phyloP scores from a whole-genome alignment of 2,797 vertebrate species.

The Sphenodon punctatus region DNA sequence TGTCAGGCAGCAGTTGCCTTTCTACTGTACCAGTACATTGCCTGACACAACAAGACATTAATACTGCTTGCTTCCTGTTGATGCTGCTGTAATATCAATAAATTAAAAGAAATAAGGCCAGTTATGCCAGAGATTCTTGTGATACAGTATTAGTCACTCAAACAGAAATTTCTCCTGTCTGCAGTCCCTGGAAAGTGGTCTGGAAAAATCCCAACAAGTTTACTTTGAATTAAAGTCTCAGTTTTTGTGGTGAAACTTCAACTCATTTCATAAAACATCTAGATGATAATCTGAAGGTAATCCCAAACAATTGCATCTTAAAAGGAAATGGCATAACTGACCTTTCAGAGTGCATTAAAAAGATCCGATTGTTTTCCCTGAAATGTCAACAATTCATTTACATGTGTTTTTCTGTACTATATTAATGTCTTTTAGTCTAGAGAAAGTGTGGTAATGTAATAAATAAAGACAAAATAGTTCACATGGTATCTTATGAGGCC shows the following conservation, averaged over 20 bases:
- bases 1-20: too few species aligned
- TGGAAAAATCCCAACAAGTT: not conserved
- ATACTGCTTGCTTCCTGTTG: not conserved
- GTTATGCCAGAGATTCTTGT: not conserved
- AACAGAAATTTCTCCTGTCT: not conserved
- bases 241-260: not conserved
- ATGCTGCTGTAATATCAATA: not conserved
- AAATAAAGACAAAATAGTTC: too few species aligned
- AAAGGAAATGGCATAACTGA: not conserved
- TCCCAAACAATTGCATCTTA: not conserved
- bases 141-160: not conserved
- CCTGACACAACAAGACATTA: too few species aligned
- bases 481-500: too few species aligned
- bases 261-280: not conserved
- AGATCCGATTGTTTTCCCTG: not conserved
- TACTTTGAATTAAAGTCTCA: not conserved
- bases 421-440: too few species aligned
- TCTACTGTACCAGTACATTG: too few species aligned
- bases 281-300: not conserved
- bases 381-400: slow-evolving; percentile 10
- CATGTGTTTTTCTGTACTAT: not conserved
- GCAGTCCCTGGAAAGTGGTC: not conserved
- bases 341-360: not conserved
- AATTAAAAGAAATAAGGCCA: not conserved
- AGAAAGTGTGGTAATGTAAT: too few species aligned